These are phyloP conservation scores for Eupelmus urozonus DNA, from an alignment of 2,888 invertebrate genomes.

Conservation along the genomic window DNA sequence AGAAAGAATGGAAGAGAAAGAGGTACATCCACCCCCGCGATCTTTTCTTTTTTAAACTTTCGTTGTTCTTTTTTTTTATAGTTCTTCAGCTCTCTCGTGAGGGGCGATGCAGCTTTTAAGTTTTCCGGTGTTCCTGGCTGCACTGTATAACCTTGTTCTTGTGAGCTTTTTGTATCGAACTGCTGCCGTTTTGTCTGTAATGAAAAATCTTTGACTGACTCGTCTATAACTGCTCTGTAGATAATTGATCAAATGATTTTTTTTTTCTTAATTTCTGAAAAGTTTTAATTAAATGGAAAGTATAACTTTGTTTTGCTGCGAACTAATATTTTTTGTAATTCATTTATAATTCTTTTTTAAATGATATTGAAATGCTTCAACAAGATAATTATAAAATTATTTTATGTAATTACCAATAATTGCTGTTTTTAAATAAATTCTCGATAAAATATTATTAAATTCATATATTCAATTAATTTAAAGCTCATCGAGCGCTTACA, in stretches of 20 bases:
- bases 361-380: too few relatives aligned
- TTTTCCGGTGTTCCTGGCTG: neutral
- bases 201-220: constrained; percentile 29
- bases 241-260: neutral
- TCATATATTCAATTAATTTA: too few relatives aligned
- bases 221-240: too few relatives aligned
- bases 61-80: neutral
- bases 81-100: neutral
- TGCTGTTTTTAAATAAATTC: too few relatives aligned
- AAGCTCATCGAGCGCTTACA: too few relatives aligned
- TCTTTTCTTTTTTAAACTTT: neutral
- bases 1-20: too few relatives aligned
- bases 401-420: too few relatives aligned
- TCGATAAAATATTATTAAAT: too few relatives aligned
- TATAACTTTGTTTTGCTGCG: too few relatives aligned
- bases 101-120: neutral
- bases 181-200: constrained; percentile 5
- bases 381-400: too few relatives aligned
- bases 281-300: constrained; percentile 44
- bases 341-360: too few relatives aligned
- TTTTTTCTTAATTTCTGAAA: neutral
- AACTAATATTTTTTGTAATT: too few relatives aligned
- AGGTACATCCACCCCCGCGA: neutral
- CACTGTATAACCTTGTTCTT: neutral
- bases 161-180: neutral